Conservation (phyloP, 2,888 invertebrate species). For the Diarsia brunnea region DNA sequence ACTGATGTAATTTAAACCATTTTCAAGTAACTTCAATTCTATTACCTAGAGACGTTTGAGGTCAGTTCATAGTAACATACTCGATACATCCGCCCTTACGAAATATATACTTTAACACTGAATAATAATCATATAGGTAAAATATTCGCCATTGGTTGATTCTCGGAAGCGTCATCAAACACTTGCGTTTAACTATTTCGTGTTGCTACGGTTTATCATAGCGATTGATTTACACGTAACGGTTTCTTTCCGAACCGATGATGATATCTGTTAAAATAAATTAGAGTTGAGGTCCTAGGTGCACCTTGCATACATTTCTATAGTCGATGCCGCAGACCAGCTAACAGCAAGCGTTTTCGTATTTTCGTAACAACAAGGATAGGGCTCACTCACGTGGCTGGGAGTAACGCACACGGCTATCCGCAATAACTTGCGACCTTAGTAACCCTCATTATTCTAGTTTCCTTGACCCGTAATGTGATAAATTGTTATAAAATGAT, state of each 20-base stretch:
- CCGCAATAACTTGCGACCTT: not conserved
- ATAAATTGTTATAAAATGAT: not conserved
- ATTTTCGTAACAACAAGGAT: not conserved
- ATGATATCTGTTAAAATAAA: not conserved
- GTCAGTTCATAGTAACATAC: slow-evolving; percentile 7
- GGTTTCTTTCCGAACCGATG: not conserved
- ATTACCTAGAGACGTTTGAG: slow-evolving; percentile 14
- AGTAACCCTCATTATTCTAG: not conserved
- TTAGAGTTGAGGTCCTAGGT: not conserved
- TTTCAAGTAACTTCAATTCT: slow-evolving; percentile 7
- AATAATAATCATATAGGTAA: not conserved
- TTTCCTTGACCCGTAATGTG: not conserved
- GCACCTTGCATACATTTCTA: not conserved
- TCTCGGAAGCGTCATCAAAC: too few species aligned
- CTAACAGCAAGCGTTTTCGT: not conserved
- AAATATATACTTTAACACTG: slow-evolving; percentile 6
- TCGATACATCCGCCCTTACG: not conserved
- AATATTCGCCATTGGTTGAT: too few species aligned
- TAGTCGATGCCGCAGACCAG: not conserved
- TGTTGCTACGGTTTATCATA: too few species aligned
- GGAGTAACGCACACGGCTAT: not conserved
- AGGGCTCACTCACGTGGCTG: not conserved
- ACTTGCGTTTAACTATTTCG: too few species aligned
- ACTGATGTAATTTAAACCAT: slow-evolving; percentile 34
- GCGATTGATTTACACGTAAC: not conserved